Evolutionary conservation across 2,797 vertebrate genomes (phyloP), one percentile per base, ranked within the genome.

Genomic region (Microctenopoma lineatum): DNA sequence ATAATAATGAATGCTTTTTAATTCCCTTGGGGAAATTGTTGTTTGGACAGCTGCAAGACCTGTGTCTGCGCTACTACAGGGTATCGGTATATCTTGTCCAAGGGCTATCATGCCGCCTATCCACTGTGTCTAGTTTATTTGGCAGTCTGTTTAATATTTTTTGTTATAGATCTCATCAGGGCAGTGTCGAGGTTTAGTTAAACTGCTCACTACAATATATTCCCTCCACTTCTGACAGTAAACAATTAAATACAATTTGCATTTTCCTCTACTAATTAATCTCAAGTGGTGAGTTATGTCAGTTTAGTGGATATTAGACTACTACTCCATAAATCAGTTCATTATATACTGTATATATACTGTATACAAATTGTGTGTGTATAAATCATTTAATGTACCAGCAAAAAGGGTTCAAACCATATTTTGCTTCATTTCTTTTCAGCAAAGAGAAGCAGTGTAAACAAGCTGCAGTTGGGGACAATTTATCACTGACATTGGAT

Each of bases 401-500:
- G 16, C 45, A 29, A 38, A 25, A 68, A 47, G 16, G 14, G 13
- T 66, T 66, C n/a, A 68, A 38, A 61, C 47, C 3, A 7, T 10
- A 63, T 55, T 70, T 65, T 48, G 38, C 47, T 79, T 47, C 29
- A 26, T 50, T 18, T 9, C 6, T 52, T 36, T 51, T 15, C 36
- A 47, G 7, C 16, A 16, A 46, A 47, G 9, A 62, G 56, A 21
- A 41, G 41, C 65, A 73, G 41, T 45, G 11, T 13, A 27, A 73
- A 68, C 8, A 46, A 69, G 59, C 48, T 72, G 26, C 59, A 59
- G n/a, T 54, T 48, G 44, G 15, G 47, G 38, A 57, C 58, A 25
- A 84, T 83, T 77, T 83, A 52, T 79, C 64, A 75, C 53, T 57
- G 69, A 42, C 63, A 59, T 18, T 53, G 56, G 64, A 59, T 21